Conservation (phyloP, 2,113 vertebrate species). For the Choloepus hoffmanni region DNA sequence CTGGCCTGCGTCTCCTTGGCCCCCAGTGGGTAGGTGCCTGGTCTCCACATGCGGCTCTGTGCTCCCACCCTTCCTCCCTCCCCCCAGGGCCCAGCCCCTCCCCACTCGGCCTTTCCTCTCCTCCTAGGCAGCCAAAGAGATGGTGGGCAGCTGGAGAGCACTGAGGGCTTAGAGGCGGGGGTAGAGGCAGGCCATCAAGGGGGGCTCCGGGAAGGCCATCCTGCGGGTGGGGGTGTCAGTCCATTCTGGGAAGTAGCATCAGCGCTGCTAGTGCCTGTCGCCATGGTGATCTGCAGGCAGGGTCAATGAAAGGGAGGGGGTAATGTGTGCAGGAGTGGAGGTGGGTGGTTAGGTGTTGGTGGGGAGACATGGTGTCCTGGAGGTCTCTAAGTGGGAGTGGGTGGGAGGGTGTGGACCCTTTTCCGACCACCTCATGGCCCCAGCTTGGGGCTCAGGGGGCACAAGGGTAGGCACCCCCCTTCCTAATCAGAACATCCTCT, state of each 20-base stretch:
- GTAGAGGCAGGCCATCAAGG: neutral
- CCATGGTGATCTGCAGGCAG: constrained; percentile 61
- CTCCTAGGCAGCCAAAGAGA: neutral
- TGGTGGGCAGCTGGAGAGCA: neutral
- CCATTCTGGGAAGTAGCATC: constrained; percentile 77
- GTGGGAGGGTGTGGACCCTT: neutral
- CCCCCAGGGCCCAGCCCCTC: neutral
- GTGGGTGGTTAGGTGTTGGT: neutral
- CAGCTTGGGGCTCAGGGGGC: neutral
- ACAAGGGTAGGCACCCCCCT: neutral
- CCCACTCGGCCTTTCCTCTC: neutral
- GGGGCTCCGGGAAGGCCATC: neutral
- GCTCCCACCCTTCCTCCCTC: too few species aligned
- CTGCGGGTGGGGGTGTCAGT: neutral
- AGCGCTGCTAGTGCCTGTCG: constrained; percentile 45
- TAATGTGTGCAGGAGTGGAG: neutral
- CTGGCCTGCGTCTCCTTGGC: neutral
- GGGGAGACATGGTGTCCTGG: neutral
- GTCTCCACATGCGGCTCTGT: neutral
- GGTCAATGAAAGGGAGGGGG: neutral
- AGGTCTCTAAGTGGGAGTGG: neutral
- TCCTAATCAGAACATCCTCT: neutral
- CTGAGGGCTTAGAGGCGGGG: neutral
- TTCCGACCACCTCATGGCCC: neutral
- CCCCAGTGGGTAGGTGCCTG: neutral